phyloP scores from a whole-genome alignment of 2,888 invertebrate species.

The Rosalia funebris region DNA sequence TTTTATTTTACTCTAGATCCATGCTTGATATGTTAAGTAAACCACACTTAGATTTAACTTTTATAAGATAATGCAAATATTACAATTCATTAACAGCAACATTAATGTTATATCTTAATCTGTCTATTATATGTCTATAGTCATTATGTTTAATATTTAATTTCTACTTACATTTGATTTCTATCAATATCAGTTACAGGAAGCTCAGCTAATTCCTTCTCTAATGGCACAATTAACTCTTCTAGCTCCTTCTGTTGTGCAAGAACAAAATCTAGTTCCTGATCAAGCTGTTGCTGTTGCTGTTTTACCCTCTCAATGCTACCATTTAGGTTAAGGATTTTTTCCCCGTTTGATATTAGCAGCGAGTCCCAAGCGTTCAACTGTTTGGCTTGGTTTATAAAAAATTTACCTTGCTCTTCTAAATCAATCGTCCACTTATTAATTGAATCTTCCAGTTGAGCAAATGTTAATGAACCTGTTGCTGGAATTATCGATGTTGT shows the following conservation, averaged over 20 bases:
- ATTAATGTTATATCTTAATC: too few relatives aligned
- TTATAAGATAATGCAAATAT: too few relatives aligned
- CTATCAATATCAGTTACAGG: slow-evolving; percentile 86
- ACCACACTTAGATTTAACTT: too few relatives aligned
- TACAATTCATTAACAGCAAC: too few relatives aligned
- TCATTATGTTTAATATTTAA: too few relatives aligned
- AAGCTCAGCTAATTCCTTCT: slow-evolving; percentile 78
- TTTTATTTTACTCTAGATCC: too few relatives aligned
- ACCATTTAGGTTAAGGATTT: slow-evolving; percentile 87
- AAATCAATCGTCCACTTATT: slow-evolving; percentile 95
- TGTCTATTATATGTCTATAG: too few relatives aligned
- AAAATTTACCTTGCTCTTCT: slow-evolving; percentile 92
- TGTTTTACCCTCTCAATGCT: slow-evolving; percentile 89
- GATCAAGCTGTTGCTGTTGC: slow-evolving; percentile 89
- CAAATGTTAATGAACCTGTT: slow-evolving; percentile 75
- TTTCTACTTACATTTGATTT: slow-evolving; percentile 82
- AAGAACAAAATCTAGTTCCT: slow-evolving; percentile 92
- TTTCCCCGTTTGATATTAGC: slow-evolving; percentile 90
- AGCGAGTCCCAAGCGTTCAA: slow-evolving; percentile 96
- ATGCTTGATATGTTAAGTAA: too few relatives aligned
- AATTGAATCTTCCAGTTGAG: slow-evolving; percentile 88
- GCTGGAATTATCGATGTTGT: slow-evolving; percentile 53
- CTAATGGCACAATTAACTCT: slow-evolving; percentile 85
- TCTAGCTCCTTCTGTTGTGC: slow-evolving; percentile 94
- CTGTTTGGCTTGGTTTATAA: slow-evolving; percentile 93